Percentiles rank a stretch among this genome's conserved stretches.
These are phyloP conservation scores for Terrapene triunguis DNA, from an alignment of 2,113 vertebrate genomes.

Conservation along the genomic window DNA sequence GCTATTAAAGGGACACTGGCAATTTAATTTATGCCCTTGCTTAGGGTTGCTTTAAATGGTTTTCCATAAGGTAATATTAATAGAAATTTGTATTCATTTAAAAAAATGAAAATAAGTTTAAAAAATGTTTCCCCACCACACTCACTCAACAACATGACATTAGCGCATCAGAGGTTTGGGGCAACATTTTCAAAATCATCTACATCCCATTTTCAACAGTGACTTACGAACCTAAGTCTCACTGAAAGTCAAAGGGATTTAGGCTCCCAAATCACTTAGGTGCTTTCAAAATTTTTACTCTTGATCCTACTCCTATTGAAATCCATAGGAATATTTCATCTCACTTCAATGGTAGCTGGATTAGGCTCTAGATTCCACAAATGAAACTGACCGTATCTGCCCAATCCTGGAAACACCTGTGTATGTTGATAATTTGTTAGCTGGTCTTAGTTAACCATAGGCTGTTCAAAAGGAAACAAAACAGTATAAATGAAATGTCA, in stretches of 20 bases:
- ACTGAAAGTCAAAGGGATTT: neutral
- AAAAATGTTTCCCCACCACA: neutral
- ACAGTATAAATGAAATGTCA: neutral
- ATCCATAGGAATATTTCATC: neutral
- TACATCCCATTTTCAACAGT: neutral
- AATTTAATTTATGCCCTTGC: neutral
- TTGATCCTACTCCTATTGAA: neutral
- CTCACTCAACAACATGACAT: neutral
- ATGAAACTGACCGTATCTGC: accelerated
- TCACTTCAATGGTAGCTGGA: neutral
- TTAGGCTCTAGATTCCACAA: neutral
- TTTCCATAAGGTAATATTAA: neutral
- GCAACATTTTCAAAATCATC: neutral
- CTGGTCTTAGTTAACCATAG: accelerated
- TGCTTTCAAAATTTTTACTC: neutral
- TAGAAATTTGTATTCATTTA: neutral
- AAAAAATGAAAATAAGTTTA: neutral
- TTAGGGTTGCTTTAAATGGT: neutral
- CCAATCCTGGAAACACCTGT: neutral
- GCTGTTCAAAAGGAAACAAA: neutral
- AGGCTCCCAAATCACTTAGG: neutral
- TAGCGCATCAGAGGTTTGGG: neutral
- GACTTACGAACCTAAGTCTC: neutral
- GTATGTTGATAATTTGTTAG: neutral
- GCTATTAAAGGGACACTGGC: neutral